Base-by-base conservation (phyloP, 2,797 vertebrate genomes). In the Coracias cyanogaster region DNA sequence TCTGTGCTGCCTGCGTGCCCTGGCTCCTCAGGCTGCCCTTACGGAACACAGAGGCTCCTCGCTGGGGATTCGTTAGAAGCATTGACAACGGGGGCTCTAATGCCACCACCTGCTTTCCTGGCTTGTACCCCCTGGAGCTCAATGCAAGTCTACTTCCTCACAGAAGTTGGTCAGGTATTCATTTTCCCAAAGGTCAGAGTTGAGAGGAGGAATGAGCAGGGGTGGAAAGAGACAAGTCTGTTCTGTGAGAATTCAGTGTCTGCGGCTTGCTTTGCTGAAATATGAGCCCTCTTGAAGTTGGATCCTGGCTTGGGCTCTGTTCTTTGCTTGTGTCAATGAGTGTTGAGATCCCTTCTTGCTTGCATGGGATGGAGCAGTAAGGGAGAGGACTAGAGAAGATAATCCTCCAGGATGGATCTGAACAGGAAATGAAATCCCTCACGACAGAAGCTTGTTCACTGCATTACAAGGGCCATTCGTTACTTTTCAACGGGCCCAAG, bases 1-100 rank as follows among this genome's bases (percentile, higher is more conserved):
- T 39, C 46, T 66, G 0, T 22, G 7, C 20, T 1, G 6, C 31
- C 45, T 41, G 12, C 35, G 3, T 2, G 4, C 39, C 35, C 26
- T 28, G 18, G 33, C 35, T 51, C 21, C 22, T 58, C n/a, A 3
- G 4, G 12, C n/a, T 62, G 7, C 19, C 39, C 51, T 72, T 69
- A 51, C 70, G 60, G 16, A 70, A 24, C 4, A 20, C 67, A 35
- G 26, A 46, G 6, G 8, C 13, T 87, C 41, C 29, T 87, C 2
- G 0, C 28, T 33, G 11, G 15, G 6, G 4, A 37, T 62, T 77
- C 31, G 24, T 6, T 2, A n/a, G 48, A 55, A 54, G 9, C 29
- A 22, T 18, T 45, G 37, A 6, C 55, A 41, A 62, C 6, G 18
- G 16, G 15, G 15, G 2, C 29, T 83, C 10, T 45, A 20, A 22